Conservation (phyloP, 2,797 vertebrate species). For the Poeciliopsis turneri region DNA sequence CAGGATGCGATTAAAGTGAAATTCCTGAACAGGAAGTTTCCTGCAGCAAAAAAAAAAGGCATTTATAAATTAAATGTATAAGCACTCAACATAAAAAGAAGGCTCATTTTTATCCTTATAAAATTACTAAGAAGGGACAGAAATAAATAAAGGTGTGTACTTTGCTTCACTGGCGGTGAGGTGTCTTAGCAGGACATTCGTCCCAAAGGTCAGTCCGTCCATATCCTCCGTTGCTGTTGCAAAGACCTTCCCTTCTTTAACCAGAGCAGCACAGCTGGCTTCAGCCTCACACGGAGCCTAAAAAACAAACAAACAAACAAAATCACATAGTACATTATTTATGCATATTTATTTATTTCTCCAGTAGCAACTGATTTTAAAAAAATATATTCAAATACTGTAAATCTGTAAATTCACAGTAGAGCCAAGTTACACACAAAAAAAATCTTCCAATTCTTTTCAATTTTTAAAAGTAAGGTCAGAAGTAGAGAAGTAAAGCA, state of each 20-base stretch:
- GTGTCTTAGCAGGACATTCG: constrained; percentile 90
- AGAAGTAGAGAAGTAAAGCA: neutral
- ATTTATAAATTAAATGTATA: neutral
- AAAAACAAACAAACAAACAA: neutral
- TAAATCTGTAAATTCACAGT: neutral
- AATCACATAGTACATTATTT: neutral
- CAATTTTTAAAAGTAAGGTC: neutral
- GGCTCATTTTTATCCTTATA: neutral
- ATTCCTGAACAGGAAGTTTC: constrained; percentile 97
- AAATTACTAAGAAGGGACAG: neutral
- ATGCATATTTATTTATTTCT: neutral
- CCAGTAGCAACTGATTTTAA: neutral
- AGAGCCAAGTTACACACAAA: neutral
- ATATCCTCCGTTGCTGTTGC: constrained; percentile 96
- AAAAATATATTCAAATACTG: neutral
- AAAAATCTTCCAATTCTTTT: neutral
- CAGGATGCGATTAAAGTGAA: constrained; percentile 88
- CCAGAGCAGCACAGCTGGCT: constrained; percentile 94
- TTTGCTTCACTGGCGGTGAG: constrained; percentile 95
- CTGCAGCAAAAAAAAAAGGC: constrained; percentile 52
- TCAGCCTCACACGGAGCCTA: constrained; percentile 95
- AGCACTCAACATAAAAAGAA: neutral
- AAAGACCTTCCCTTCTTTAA: constrained; percentile 92
- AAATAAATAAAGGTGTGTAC: constrained; percentile 51
- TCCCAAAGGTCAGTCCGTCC: constrained; percentile 97